Conservation (phyloP, 2,888 invertebrate species). For the Cordylochernes scorpioides region DNA sequence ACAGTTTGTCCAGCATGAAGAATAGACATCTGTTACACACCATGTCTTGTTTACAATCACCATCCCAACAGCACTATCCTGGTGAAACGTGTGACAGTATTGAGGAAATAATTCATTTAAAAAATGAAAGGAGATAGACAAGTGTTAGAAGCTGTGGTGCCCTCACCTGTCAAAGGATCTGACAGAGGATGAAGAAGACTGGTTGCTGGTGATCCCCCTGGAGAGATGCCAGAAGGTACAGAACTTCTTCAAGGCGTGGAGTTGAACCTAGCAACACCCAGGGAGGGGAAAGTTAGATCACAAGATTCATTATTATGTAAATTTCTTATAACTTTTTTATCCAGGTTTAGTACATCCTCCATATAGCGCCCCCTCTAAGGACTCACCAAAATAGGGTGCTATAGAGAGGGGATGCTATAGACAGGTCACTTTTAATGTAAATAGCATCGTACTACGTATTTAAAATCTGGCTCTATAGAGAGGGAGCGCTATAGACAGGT, state of each 20-base stretch:
- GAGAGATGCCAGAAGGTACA: slow-evolving; percentile 47
- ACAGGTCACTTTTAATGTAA: too few species aligned
- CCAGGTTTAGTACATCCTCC: too few species aligned
- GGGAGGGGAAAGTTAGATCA: too few species aligned
- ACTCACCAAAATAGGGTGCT: too few species aligned
- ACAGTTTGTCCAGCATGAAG: slow-evolving; percentile 40
- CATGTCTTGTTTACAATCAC: background rate
- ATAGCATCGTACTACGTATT: too few species aligned
- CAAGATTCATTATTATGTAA: too few species aligned
- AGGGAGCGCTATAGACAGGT: too few species aligned
- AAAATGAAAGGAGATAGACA: background rate
- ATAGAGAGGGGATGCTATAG: too few species aligned
- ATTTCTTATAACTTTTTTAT: too few species aligned
- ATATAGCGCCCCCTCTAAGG: too few species aligned
- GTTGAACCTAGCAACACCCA: slow-evolving; percentile 18
- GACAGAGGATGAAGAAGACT: slow-evolving; percentile 18
- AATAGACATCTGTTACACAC: slow-evolving; percentile 34
- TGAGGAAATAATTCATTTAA: background rate
- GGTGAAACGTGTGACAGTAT: background rate
- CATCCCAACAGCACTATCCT: background rate
- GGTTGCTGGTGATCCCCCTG: slow-evolving; percentile 29
- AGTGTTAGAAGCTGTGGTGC: too few species aligned
- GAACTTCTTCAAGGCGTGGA: slow-evolving; percentile 37
- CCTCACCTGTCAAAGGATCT: slow-evolving; percentile 35
- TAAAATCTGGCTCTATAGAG: too few species aligned